Conservation (phyloP, 2,888 invertebrate genomes). For the Ophion ellenae region DNA sequence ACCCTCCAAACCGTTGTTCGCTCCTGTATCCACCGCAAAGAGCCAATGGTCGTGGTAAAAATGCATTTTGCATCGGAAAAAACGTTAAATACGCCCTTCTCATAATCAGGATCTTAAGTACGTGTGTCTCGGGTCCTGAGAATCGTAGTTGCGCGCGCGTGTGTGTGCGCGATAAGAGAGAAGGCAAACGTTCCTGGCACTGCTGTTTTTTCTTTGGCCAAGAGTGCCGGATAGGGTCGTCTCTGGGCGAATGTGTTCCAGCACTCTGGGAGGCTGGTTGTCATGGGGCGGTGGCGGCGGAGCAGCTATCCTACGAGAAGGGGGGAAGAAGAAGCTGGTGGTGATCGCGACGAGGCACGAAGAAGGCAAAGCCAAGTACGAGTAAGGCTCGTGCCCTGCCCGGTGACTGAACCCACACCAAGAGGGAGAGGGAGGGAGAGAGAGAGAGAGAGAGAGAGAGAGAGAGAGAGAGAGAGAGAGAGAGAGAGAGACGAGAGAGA, state of each 20-base stretch:
- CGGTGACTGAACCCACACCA: constrained; percentile 80
- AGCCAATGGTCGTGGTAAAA: not conserved
- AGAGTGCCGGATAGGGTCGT: constrained; percentile 39
- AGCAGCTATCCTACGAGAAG: constrained; percentile 44
- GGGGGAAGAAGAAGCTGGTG: constrained; percentile 25
- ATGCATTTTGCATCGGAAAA: not conserved
- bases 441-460: constrained; percentile 17
- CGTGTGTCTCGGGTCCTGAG: not conserved
- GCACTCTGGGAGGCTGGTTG: constrained; percentile 45
- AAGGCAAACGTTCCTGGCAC: constrained; percentile 42
- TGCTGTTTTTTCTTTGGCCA: constrained; percentile 24
- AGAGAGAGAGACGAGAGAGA: constrained; percentile 34
- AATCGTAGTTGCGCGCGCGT: constrained; percentile 1
- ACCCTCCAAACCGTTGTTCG: not conserved
- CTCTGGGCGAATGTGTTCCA: constrained; percentile 45
- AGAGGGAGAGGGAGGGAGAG: constrained; percentile 51
- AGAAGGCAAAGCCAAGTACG: constrained; percentile 71
- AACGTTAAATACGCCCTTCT: constrained; percentile 3
- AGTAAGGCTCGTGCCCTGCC: constrained; percentile 73
- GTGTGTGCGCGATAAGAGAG: constrained; percentile 30
- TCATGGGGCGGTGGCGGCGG: constrained; percentile 40
- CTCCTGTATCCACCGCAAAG: not conserved
- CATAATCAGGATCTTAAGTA: not conserved
- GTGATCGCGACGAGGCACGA: constrained; percentile 68
- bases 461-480: constrained; percentile 50